Percentiles rank a stretch among this genome's conserved stretches.
These are phyloP conservation scores for Drosophila carrolli DNA, from an alignment of 1,140 invertebrate species.

Conservation along the genomic window DNA sequence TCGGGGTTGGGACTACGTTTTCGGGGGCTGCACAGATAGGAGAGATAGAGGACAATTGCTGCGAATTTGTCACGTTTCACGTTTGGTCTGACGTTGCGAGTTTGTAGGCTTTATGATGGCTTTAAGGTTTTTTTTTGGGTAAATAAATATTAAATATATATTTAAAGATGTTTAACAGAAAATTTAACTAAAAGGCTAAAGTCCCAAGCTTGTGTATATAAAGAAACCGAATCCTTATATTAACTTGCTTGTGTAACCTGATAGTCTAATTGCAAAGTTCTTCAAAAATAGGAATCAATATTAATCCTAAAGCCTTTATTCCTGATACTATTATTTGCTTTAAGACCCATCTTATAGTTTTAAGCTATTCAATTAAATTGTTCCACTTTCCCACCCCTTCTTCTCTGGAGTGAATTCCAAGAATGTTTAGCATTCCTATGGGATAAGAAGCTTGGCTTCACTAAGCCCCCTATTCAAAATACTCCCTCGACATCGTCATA, in stretches of 20 bases:
- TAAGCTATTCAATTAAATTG: not conserved
- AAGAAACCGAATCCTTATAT: no score
- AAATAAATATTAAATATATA: not conserved
- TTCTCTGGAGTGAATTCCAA: not conserved
- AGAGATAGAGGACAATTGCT: constrained; percentile 29
- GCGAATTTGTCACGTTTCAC: constrained; percentile 39
- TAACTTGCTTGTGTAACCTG: no score
- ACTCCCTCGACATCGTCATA: constrained; percentile 21
- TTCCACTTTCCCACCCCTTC: not conserved
- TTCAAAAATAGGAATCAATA: no score
- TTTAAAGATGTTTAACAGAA: not conserved
- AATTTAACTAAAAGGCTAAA: no score
- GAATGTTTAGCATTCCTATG: constrained; percentile 4
- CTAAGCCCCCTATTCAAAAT: not conserved
- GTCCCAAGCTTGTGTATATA: no score
- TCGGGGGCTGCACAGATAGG: constrained; percentile 7
- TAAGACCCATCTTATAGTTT: not conserved
- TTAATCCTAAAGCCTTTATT: no score
- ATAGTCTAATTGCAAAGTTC: no score
- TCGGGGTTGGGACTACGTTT: constrained; percentile 3
- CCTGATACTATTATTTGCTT: no score
- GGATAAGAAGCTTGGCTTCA: not conserved
- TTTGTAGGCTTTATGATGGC: constrained; percentile 7
- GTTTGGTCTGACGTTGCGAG: not conserved
- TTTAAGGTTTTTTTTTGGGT: not conserved